Base-by-base conservation (phyloP, 2,888 invertebrate species). In the Ennomos quercinarius region DNA sequence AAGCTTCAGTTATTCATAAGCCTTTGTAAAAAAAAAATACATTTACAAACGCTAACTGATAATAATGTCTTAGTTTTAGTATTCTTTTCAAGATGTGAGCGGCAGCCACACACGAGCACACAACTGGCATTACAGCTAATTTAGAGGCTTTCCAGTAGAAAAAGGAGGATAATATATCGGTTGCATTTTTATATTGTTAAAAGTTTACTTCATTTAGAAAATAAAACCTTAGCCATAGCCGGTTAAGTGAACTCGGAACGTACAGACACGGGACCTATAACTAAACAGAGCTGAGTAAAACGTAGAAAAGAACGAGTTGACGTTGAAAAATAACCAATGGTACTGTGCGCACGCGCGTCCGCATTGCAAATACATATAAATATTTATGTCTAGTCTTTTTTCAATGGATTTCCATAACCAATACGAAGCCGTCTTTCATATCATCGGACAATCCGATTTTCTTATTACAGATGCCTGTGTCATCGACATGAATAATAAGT, bases 351-450 rank as follows among this genome's bases (percentile, higher is more conserved):
- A 76, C 72, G 76, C 73, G 68, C 74, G 76, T 70, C 71, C 70
- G 71, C 80, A 78, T 81, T 79, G 84, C 79, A 81, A 83, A 83
- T 79, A 74, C 71, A 69, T 73, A 76, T 84, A 83, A 84, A 86
- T 86, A 85, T 86, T 82, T 80, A 86, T 86, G 76, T 67, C 64
- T 66, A 64, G 71, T 76, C 74, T 73, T 77, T 75, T 76, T 74
- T 73, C 68, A 71, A 72, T 74, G 68, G 68, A 76, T 74, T 74
- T 73, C 72, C 68, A 68, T 66, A 60, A 63, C 64, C 61, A 61
- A 60, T 64, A 60, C 72, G 73, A 74, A 78, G 73, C 67, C 67
- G 63, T 71, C 67, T 70, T 67, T 68, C 57, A 64, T 51, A 64
- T 64, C 61, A 63, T 57, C 63, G 51, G 63, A 63, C 60, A 63